A percentile compares a stretch with the other conserved stretches of the same genome.
Conservation (phyloP, 2,113 vertebrate species). For the Aldabrachelys gigantea region DNA sequence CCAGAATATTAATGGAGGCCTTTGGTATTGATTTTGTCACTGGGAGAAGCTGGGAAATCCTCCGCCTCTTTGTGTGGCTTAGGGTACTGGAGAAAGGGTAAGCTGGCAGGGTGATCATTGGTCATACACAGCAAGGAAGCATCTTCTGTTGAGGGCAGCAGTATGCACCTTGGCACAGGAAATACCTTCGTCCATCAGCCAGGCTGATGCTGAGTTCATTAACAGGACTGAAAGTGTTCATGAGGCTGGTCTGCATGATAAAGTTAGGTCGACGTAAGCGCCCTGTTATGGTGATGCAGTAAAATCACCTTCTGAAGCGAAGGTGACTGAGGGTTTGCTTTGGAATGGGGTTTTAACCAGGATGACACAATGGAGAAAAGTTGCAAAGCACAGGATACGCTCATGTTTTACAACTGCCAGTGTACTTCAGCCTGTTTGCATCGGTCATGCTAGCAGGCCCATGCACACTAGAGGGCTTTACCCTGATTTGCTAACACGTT, state of each 20-base stretch:
- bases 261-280: neutral
- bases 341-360: neutral
- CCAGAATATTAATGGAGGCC: constrained; percentile 78
- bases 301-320: neutral
- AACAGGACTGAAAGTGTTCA: neutral
- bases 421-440: neutral
- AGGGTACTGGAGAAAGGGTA: no score
- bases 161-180: neutral
- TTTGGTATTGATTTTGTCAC: constrained; percentile 48
- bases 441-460: rapidly evolving
- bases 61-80: neutral
- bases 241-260: neutral
- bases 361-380: neutral
- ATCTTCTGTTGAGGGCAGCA: neutral
- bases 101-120: neutral
- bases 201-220: no score
- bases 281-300: neutral
- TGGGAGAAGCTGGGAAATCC: constrained; percentile 28
- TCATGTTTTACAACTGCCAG: neutral
- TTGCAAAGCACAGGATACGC: neutral
- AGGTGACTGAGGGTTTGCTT: neutral
- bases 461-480: neutral
- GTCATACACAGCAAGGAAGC: neutral
- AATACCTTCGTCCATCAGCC: neutral
- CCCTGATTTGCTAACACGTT: rapidly evolving